Evolutionary conservation across 1,140 invertebrate genomes (phyloP), one percentile per base, ranked within the genome.

Genomic region (Euschistus heros): DNA sequence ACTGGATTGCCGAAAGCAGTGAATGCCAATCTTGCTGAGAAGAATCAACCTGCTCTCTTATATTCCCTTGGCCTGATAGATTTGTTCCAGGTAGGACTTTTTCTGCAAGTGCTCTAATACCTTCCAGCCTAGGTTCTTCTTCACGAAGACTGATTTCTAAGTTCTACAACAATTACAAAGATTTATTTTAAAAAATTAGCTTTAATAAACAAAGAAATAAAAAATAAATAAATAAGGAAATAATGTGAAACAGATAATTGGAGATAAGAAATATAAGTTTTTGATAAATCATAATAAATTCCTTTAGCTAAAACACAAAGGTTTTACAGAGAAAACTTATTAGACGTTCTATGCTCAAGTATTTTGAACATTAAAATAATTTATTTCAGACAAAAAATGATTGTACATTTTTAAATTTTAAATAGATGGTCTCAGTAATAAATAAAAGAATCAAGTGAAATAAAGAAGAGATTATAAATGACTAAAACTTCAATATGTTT

Each of bases 1-100:
- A 77, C 71, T 83, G 84, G 5, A 92, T 83, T 20, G 85, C 79
- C 0, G 89, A 87, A 0, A 88, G 75, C 0, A 93, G 75, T n/a
- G 85, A 82, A 76, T 93, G 86, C 90, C 91, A 94, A 77, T 94
- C 90, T 75, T 92, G 89, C 72, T 91, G 88, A 0, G 88, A 90
- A 0, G 84, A 84, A 73, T 93, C 90, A 18, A 92, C 88, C 77
- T 92, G 89, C 1, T 86, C 84, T 64, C 87, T 80, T 26, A 97
- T 89, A 71, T 91, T 89, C 0, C 86, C 80, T 77, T 95, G 92
- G 14, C 93, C 93, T 57, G 81, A 82, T 69, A 88, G 86, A 46
- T 91, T 79, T 0, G 94, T 97, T 46, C 89, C 89, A 2, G 91
- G 89, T 62, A 97, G 82, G 0, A 97, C 92, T 76, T 92, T 93